Base-by-base conservation (phyloP, 1,140 invertebrate species). In the Ostrea denselamellosa region DNA sequence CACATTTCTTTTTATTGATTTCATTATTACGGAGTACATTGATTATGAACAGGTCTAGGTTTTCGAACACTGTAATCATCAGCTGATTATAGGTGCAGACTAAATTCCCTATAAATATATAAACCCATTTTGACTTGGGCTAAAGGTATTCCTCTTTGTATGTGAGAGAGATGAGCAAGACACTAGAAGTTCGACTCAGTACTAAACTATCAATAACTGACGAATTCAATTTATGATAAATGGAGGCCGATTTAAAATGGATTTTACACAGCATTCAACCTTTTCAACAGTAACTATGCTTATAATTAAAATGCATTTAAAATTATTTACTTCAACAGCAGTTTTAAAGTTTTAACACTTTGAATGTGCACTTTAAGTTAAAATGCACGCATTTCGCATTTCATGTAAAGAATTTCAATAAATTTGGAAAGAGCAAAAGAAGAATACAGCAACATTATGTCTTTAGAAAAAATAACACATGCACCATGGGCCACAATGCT, bases 31-130 rank as follows among this genome's bases (percentile, higher is more conserved):
- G 25, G 25, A 77, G 68, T 34, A 77, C 68, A 77, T 77, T 77
- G 68, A 77, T 77, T 77, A 77, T 77, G 68, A 77, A 77, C 68
- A 77, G 68, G 68, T 28, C 68, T 34, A 34, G 22, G n/a, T 28
- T 77, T 25, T 77, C 68, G 25, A 14, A 77, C 68, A 77, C 68
- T 77, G 25, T 77, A 77, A 77, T 77, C 28, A 77, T 28, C 68
- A 77, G 68, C 68, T 77, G 68, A 77, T 77, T 77, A 77, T 22
- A 25, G 28, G 68, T 77, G 68, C 68, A 77, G 22, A 77, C 68
- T 77, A 77, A 77, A 77, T 25, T 34, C 68, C 68, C 22, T 25
- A 77, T 77, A 22, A 77, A 77, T 77, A 34, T 77, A 77, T 14
- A 77, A 77, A 77, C 68, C 68, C 28, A 12, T 77, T 77, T 25